Evolutionary conservation across 2,888 invertebrate species (phyloP).

Genomic region (Cerastis rubricosa): DNA sequence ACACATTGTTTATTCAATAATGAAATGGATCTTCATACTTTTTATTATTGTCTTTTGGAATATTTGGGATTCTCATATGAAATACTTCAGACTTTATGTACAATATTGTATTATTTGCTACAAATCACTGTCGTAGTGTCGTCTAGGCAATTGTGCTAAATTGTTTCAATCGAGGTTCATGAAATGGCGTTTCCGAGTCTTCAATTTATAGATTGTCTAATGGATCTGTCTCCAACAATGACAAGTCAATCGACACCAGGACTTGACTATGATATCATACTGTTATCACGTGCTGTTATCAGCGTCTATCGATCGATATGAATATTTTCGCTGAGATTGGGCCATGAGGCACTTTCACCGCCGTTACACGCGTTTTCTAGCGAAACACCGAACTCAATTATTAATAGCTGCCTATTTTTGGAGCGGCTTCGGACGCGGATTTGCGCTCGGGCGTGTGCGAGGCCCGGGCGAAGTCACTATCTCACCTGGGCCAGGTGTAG

Average conservation of each 20-base stretch:
- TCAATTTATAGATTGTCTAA: constrained; percentile 75
- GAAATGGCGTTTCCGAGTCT: constrained; percentile 68
- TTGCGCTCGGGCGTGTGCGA: constrained; percentile 90
- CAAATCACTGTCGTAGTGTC: constrained; percentile 49
- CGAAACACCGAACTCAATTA: constrained; percentile 91
- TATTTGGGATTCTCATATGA: constrained; percentile 17
- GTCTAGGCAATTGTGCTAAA: constrained; percentile 57
- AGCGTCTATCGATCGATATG: constrained; percentile 86
- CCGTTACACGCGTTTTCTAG: constrained; percentile 91
- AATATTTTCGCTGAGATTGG: constrained; percentile 86
- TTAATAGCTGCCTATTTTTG: constrained; percentile 91
- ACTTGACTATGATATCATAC: constrained; percentile 70
- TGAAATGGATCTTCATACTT: constrained; percentile 5
- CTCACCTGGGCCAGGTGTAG: constrained; percentile 99
- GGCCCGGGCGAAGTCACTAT: constrained; percentile 90
- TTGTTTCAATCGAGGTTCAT: constrained; percentile 60
- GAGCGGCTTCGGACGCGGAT: constrained; percentile 90
- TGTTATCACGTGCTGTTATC: constrained; percentile 86
- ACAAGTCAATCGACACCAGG: constrained; percentile 76
- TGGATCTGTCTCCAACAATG: constrained; percentile 78
- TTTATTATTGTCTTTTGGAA: constrained; percentile 10
- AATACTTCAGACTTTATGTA: background rate
- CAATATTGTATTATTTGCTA: constrained; percentile 5
- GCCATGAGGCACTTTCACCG: constrained; percentile 93
- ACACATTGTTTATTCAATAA: constrained; percentile 48